A percentile compares a stretch with the other conserved stretches of the same genome.
These are phyloP conservation scores for Rhynchomys soricoides DNA, from an alignment of 2,113 vertebrate species.

Conservation along the genomic window DNA sequence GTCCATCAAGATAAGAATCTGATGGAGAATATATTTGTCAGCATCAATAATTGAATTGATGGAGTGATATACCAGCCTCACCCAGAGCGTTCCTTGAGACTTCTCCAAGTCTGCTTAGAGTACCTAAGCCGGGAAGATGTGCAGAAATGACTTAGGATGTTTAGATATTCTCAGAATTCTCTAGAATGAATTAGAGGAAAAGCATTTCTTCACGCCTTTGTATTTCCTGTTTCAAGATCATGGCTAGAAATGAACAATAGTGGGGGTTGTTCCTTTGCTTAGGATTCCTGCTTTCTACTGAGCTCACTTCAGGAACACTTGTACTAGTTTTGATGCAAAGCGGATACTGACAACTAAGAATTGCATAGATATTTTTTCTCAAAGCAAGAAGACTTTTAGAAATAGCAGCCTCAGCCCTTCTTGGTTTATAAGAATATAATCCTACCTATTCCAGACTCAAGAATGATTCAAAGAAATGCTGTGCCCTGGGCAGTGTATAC, in stretches of 20 bases:
- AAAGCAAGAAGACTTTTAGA: slow-evolving; percentile 57
- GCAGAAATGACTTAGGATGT: not conserved
- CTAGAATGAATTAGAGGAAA: not conserved
- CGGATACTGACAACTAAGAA: slow-evolving; percentile 55
- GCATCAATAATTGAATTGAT: slow-evolving; percentile 32
- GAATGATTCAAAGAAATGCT: not conserved
- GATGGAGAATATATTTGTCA: not conserved
- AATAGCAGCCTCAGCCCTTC: slow-evolving; percentile 49
- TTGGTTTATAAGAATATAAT: not conserved
- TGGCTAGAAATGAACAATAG: not conserved
- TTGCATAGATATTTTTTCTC: slow-evolving; percentile 36
- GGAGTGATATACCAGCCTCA: not conserved
- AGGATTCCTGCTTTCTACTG: not conserved
- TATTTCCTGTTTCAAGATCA: slow-evolving; percentile 49
- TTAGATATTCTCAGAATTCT: slow-evolving; percentile 30
- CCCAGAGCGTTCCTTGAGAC: not conserved
- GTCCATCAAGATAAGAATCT: slow-evolving; percentile 30
- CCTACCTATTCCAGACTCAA: not conserved
- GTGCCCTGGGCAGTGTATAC: not conserved
- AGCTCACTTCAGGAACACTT: not conserved
- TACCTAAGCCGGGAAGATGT: not conserved
- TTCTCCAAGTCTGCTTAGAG: not conserved
- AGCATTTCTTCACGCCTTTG: not conserved
- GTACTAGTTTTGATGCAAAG: not conserved
- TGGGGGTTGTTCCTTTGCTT: not conserved